Base-by-base conservation (phyloP, 2,888 invertebrate species). In the Palloptera scutellata region DNA sequence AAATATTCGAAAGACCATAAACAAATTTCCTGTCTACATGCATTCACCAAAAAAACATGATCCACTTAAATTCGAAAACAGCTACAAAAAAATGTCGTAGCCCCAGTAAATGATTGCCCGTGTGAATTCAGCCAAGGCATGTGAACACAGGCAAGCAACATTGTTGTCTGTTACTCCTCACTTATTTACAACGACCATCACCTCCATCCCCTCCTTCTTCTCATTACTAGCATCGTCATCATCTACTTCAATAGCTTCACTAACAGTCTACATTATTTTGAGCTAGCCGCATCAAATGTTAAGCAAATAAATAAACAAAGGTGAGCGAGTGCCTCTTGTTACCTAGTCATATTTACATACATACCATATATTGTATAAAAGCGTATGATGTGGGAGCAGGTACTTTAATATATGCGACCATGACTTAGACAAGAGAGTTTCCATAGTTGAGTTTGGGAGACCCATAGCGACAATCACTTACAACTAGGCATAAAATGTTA, bases 181-280 rank as follows among this genome's bases (percentile, higher is more conserved):
- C 64, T 66, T 55, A 69, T 66, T 64, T 66, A n/a, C 61, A 61
- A 48, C 61, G 66, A 57, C 48, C 60, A 64, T 66, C 66, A 64
- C 20, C 43, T 6, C n/a, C 43, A 30, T 30, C 6, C 30, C 3
- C 6, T 6, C 30, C 6, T 30, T 30, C 30, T 30, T 30, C 30
- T 30, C 30, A 30, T 30, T 30, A 4, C 30, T 30, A 30, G 30
- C 48, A 48, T 48, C 48, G 10, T 6, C 48, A 48, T n/a, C 48
- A 48, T 48, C 15, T 15, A 48, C n/a, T 45, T 40, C 48, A 30
- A 42, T 41, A 17, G 55, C 15, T 19, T 41, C 19, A 48, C 51
- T 41, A 55, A 19, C 41, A 42, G 15, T 10, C 15, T 15, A 9
- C 51, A 51, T 61, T n/a, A 19, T 40, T 11, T 20, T n/a, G 13